A percentile compares a stretch with the other conserved stretches of the same genome.
Conservation (phyloP, 2,797 vertebrate species). For the Semotilus atromaculatus region DNA sequence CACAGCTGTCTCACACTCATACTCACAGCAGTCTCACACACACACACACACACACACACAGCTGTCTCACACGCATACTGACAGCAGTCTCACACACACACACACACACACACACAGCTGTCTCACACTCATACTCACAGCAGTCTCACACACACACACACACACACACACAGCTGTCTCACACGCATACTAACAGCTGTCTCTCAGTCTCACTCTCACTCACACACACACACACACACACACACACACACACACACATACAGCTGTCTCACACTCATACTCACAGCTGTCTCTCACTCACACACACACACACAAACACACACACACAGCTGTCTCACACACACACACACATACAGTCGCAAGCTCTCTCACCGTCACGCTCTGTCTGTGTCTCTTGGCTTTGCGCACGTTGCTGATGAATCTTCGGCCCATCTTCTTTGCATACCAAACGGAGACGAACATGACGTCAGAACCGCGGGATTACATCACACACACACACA, state of each 20-base stretch:
- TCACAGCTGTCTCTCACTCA: neutral
- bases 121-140: too few species aligned
- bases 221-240: neutral
- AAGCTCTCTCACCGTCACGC: conserved; percentile 38
- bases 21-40: neutral
- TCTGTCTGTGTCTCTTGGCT: conserved; percentile 64
- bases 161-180: neutral
- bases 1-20: too few species aligned
- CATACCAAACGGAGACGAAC: conserved; percentile 76
- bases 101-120: too few species aligned
- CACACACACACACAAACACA: conserved; percentile 24
- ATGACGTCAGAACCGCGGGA: conserved; percentile 56
- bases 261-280: conserved; percentile 29
- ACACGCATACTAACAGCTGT: conserved; percentile 11
- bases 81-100: too few species aligned
- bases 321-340: neutral
- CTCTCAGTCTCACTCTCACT: neutral
- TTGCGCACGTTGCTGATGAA: conserved; percentile 70
- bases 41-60: neutral
- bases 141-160: neutral
- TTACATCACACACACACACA: conserved; percentile 43
- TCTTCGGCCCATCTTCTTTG: conserved; percentile 69
- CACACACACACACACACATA: too few species aligned
- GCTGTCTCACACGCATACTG: neutral
- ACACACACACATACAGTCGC: neutral